These are phyloP conservation scores for Callyntrura sp. DNA, from an alignment of 2,888 invertebrate genomes.

Conservation along the genomic window DNA sequence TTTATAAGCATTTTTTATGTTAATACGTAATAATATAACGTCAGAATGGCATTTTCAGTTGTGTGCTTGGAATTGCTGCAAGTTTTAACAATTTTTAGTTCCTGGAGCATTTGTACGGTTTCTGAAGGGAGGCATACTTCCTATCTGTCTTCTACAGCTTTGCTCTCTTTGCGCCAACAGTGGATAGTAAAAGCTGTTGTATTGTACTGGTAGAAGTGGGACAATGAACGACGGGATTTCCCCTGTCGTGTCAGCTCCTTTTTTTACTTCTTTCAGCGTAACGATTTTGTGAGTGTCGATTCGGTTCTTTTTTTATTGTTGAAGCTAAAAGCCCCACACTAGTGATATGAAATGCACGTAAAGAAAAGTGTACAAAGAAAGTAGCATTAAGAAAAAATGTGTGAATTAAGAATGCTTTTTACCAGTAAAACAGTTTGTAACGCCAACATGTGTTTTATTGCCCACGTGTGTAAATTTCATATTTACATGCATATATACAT, in stretches of 20 bases:
- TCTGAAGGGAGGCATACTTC: too few species aligned
- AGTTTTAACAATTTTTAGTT: background rate
- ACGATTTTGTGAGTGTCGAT: background rate
- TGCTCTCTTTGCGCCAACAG: background rate
- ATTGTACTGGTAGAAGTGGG: background rate
- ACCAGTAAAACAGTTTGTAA: background rate
- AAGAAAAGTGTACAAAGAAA: background rate
- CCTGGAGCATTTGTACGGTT: background rate
- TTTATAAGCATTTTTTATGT: too few species aligned
- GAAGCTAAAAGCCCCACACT: too few species aligned
- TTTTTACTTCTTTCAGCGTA: background rate
- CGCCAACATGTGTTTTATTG: too few species aligned
- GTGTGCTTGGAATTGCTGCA: background rate
- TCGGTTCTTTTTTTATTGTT: background rate
- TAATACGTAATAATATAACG: background rate
- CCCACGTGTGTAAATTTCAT: background rate
- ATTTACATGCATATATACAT: too few species aligned
- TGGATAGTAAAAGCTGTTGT: background rate
- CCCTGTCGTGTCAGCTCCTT: conserved; percentile 12
- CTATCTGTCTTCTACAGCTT: too few species aligned
- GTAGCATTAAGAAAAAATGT: background rate
- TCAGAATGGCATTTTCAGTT: background rate
- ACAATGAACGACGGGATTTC: conserved; percentile 58
- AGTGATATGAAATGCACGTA: background rate
- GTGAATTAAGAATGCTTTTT: conserved; percentile 5